phyloP scores from a whole-genome alignment of 2,888 invertebrate species.

The Cheilosia vernalis region DNA sequence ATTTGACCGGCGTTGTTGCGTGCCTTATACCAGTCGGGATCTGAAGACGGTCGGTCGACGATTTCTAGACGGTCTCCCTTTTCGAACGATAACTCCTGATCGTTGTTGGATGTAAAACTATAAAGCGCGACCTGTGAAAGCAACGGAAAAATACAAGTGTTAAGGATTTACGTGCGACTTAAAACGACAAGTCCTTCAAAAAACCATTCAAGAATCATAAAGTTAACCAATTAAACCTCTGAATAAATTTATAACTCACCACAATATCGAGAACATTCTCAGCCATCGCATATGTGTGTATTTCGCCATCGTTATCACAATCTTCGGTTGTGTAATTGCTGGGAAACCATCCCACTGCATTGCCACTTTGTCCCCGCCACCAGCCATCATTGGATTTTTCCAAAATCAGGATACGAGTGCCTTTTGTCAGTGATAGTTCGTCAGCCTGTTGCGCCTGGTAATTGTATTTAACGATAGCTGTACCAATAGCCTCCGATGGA shows the following conservation, averaged over 20 bases:
- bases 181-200: too few relatives aligned
- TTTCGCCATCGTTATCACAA: slow-evolving; percentile 92
- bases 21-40: slow-evolving; percentile 99
- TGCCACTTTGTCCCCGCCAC: slow-evolving; percentile 96
- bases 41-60: slow-evolving; percentile 96
- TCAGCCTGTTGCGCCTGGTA: slow-evolving; percentile 98
- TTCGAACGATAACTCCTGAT: slow-evolving; percentile 97
- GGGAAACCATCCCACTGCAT: slow-evolving; percentile 93
- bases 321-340: slow-evolving; percentile 99
- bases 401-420: slow-evolving; percentile 95
- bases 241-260: slow-evolving; percentile 82
- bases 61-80: slow-evolving; percentile 98
- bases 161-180: too few relatives aligned
- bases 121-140: slow-evolving; percentile 91
- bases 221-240: too few relatives aligned
- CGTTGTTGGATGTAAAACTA: slow-evolving; percentile 96
- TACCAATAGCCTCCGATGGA: slow-evolving; percentile 93
- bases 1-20: slow-evolving; percentile 95
- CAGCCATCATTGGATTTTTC: slow-evolving; percentile 99
- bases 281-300: slow-evolving; percentile 97
- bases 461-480: slow-evolving; percentile 97
- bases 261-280: slow-evolving; percentile 98
- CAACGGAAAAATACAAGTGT: too few relatives aligned
- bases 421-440: slow-evolving; percentile 96
- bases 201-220: too few relatives aligned